A percentile compares a stretch with the other conserved stretches of the same genome.
Evolutionary conservation across 2,888 invertebrate species (phyloP).

Genomic region (Malthinus seriepunctatus): DNA sequence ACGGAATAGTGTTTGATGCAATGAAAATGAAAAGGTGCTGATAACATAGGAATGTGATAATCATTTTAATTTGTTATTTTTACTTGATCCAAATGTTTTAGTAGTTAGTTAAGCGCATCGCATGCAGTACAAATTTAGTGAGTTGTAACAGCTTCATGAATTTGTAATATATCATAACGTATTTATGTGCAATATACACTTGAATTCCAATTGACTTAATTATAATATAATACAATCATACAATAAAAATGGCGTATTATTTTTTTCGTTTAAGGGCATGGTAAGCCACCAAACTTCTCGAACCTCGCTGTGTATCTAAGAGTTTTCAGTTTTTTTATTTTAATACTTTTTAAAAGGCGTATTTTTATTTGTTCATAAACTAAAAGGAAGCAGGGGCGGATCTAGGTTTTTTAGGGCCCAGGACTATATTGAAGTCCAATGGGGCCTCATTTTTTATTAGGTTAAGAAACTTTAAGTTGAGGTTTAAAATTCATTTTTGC

Average conservation of each 20-base stretch:
- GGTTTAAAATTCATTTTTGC: too few species aligned
- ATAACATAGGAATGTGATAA: conserved; percentile 53
- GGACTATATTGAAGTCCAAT: too few species aligned
- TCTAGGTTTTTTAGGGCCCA: too few species aligned
- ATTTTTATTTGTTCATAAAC: too few species aligned
- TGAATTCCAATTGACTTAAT: conserved; percentile 30
- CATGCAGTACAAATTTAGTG: conserved; percentile 53
- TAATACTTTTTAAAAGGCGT: too few species aligned
- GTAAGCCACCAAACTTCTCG: too few species aligned
- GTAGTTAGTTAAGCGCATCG: conserved; percentile 49
- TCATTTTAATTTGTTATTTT: conserved; percentile 52
- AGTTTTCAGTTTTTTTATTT: too few species aligned
- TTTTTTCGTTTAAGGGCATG: conserved; percentile 3
- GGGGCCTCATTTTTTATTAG: too few species aligned
- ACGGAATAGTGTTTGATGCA: conserved; percentile 20
- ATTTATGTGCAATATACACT: conserved; percentile 52
- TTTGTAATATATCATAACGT: conserved; percentile 46
- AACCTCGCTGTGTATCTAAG: too few species aligned
- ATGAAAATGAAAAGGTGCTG: conserved; percentile 48
- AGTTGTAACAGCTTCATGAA: conserved; percentile 47
- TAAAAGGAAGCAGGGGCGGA: too few species aligned
- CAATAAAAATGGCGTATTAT: conserved; percentile 17
- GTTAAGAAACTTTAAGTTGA: too few species aligned
- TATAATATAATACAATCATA: conserved; percentile 25
- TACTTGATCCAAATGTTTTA: conserved; percentile 49